phyloP scores from a whole-genome alignment of 2,888 invertebrate genomes.

The Ischnura elegans region DNA sequence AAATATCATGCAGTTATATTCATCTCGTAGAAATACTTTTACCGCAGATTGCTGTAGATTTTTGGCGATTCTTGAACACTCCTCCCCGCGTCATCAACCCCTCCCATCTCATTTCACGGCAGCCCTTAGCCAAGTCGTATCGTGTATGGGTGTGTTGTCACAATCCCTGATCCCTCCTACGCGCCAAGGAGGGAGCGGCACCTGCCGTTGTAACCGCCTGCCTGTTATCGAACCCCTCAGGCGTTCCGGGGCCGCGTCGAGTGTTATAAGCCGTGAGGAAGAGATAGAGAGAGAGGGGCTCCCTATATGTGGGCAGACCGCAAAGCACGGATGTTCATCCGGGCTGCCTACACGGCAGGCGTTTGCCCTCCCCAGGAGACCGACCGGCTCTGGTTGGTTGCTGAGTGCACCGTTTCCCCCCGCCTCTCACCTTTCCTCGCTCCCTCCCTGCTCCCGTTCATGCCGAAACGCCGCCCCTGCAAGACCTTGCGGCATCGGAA shows the following conservation, averaged over 20 bases:
- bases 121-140: not conserved
- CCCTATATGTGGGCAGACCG: conserved; percentile 52
- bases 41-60: not conserved
- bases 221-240: conserved; percentile 40
- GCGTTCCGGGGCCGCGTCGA: conserved; percentile 40
- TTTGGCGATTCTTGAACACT: conserved; percentile 22
- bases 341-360: conserved; percentile 48
- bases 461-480: not conserved
- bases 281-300: not conserved
- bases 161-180: not conserved
- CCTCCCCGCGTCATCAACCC: not conserved
- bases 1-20: no score
- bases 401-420: not conserved
- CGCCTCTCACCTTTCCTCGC: not conserved
- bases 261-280: conserved; percentile 25
- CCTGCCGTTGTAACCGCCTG: conserved; percentile 1
- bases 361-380: not conserved
- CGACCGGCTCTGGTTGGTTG: not conserved
- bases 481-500: not conserved
- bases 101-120: not conserved
- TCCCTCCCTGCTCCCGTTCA: not conserved
- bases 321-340: conserved; percentile 36
- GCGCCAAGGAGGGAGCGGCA: not conserved
- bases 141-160: not conserved
- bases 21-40: no score